Evolutionary conservation across 2,797 vertebrate species (phyloP).

Genomic region (Apogon talboti): DNA sequence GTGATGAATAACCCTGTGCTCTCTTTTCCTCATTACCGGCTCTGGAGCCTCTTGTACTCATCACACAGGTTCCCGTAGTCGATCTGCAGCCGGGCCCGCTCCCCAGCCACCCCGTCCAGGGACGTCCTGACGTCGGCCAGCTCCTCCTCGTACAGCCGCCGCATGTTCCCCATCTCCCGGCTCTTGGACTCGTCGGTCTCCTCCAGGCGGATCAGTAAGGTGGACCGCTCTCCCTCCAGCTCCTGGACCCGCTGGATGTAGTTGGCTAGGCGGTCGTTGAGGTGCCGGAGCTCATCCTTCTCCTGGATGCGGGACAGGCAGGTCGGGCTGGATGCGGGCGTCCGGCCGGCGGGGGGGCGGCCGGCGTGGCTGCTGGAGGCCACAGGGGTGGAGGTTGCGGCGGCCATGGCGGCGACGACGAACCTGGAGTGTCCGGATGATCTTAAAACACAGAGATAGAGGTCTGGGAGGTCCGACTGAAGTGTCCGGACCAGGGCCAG

Average conservation of each 20-base stretch:
- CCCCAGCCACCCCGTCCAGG: conserved; percentile 82
- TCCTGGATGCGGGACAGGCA: conserved; percentile 81
- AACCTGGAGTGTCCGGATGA: neutral
- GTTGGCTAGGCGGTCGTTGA: conserved; percentile 88
- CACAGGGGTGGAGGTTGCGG: conserved; percentile 71
- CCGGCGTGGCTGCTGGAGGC: conserved; percentile 60
- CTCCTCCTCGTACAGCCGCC: conserved; percentile 80
- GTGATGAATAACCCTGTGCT: neutral
- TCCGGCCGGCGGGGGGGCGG: conserved; percentile 53
- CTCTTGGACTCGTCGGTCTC: conserved; percentile 71
- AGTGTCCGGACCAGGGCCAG: neutral
- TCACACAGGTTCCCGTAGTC: conserved; percentile 80
- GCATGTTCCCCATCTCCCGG: conserved; percentile 66
- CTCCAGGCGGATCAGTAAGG: conserved; percentile 76
- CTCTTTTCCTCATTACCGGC: conserved; percentile 70
- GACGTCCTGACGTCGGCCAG: conserved; percentile 81
- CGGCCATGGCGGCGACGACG: conserved; percentile 51
- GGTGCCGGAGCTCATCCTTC: conserved; percentile 84
- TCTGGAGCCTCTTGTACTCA: conserved; percentile 80
- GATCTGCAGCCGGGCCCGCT: conserved; percentile 85
- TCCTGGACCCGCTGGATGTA: conserved; percentile 85
- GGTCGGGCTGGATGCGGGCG: conserved; percentile 70
- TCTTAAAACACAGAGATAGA: neutral
- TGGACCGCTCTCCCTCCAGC: conserved; percentile 81
- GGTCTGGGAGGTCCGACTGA: neutral